Base-by-base conservation (phyloP, 2,888 invertebrate species). In the Macaria notata region DNA sequence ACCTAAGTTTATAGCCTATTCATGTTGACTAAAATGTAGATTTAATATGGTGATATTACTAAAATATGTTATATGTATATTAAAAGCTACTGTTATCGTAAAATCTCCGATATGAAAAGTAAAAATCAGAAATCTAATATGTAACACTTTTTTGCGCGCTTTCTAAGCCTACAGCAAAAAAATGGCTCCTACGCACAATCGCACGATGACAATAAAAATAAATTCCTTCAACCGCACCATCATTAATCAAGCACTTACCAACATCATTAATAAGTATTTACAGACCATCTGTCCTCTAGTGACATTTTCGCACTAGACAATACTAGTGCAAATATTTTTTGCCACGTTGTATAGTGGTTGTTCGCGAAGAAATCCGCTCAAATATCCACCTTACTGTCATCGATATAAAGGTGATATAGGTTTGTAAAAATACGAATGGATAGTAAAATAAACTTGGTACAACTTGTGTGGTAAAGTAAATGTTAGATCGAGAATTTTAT, bases 251-350 rank as follows among this genome's bases (percentile, higher is more conserved):
- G 48, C 69, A 79, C 77, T 72, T 72, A 76, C 73, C 73, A 53
- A 62, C 61, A 77, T 79, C 83, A 84, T 85, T 83, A 80, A 83
- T 84, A 81, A 70, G 76, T 81, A 82, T 83, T 84, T 81, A 82
- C 76, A 63, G 66, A 69, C 64, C 84, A 85, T 85, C 84, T 85
- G 83, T 81, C 72, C 69, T 70, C 66, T 56, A 49, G 66, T 69
- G 70, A 72, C 72, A 71, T 53, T 60, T 61, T 56, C 54, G 61
- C 54, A 66, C 61, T 61, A 68, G 68, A 71, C 70, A 69, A 69
- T 66, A 49, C 49, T 56, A 48, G 51, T 52, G 33, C 59, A 61
- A 62, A 59, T 43, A 54, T 38, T 29, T n/a, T 5, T 41, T 29
- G 19, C 44, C 31, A 54, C 41, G n/a, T 39, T 41, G 4, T 41